phyloP scores from a whole-genome alignment of 2,888 invertebrate genomes.

The Schizotus pectinicornis region DNA sequence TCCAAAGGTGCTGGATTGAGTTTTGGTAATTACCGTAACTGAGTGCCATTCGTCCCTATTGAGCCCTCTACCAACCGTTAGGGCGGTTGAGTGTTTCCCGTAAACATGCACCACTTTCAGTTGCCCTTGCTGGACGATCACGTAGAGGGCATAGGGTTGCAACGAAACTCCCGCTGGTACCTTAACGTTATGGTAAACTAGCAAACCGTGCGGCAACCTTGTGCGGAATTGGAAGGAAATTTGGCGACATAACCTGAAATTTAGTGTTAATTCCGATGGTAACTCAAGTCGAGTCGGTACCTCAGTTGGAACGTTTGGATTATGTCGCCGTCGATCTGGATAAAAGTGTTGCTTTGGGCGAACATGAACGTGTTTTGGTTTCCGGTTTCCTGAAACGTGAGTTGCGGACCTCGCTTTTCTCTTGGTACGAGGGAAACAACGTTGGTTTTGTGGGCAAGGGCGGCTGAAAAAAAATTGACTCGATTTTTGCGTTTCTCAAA shows the following conservation, averaged over 20 bases:
- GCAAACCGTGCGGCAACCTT: slow-evolving; percentile 82
- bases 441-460: too few relatives aligned
- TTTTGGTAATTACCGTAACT: slow-evolving; percentile 66
- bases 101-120: slow-evolving; percentile 91
- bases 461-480: slow-evolving; percentile 1
- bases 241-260: slow-evolving; percentile 79
- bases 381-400: slow-evolving; percentile 86
- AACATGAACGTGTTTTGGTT: slow-evolving; percentile 89
- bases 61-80: slow-evolving; percentile 86
- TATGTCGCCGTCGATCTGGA: slow-evolving; percentile 88
- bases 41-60: slow-evolving; percentile 92
- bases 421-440: slow-evolving; percentile 69
- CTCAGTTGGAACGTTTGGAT: slow-evolving; percentile 89
- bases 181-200: slow-evolving; percentile 91
- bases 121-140: slow-evolving; percentile 91
- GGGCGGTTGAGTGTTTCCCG: slow-evolving; percentile 82
- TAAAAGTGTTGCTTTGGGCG: slow-evolving; percentile 88
- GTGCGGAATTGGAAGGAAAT: slow-evolving; percentile 90
- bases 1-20: slow-evolving; percentile 10
- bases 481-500: neutral
- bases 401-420: slow-evolving; percentile 76
- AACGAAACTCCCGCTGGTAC: slow-evolving; percentile 79
- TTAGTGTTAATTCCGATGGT: slow-evolving; percentile 3
- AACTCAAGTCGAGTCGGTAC: slow-evolving; percentile 57
- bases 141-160: slow-evolving; percentile 88